Conservation (phyloP, 2,888 invertebrate species). For the Diaphora mendica region DNA sequence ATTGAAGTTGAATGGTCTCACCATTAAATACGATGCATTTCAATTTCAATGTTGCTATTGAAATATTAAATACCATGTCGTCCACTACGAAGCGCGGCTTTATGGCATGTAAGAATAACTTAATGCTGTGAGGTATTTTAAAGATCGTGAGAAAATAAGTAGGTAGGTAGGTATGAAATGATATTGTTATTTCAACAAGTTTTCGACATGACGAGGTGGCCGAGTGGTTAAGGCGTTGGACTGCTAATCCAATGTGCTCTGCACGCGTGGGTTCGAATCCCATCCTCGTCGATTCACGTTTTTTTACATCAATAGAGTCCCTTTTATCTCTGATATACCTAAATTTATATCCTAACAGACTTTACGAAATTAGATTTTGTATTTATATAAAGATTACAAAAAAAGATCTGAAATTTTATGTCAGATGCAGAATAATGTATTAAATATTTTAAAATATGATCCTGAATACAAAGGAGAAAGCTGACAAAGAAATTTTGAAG, state of each 20-base stretch:
- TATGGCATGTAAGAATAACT: not conserved
- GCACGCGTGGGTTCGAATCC: slow-evolving; percentile 94
- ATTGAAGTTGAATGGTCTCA: not conserved
- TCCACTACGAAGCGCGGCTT: not conserved
- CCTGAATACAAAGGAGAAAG: slow-evolving; percentile 21
- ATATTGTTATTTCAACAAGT: not conserved
- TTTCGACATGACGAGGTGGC: slow-evolving; percentile 89
- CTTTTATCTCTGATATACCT: not conserved
- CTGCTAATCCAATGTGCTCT: slow-evolving; percentile 95
- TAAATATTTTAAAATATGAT: slow-evolving; percentile 27
- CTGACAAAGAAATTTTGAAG: slow-evolving; percentile 10
- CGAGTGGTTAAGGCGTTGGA: slow-evolving; percentile 95
- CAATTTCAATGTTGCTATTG: not conserved
- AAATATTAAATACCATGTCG: not conserved
- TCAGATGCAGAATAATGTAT: not conserved
- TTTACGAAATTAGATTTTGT: not conserved
- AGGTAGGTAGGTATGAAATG: not conserved
- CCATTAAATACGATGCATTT: not conserved
- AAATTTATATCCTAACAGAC: not conserved
- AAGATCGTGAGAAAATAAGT: no score
- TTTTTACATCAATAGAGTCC: not conserved
- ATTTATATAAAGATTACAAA: not conserved
- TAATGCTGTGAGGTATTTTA: no score
- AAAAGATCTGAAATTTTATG: not conserved
- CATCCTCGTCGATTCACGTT: slow-evolving; percentile 88